Base-by-base conservation (phyloP, 2,113 vertebrate genomes). In the Pipa parva region DNA sequence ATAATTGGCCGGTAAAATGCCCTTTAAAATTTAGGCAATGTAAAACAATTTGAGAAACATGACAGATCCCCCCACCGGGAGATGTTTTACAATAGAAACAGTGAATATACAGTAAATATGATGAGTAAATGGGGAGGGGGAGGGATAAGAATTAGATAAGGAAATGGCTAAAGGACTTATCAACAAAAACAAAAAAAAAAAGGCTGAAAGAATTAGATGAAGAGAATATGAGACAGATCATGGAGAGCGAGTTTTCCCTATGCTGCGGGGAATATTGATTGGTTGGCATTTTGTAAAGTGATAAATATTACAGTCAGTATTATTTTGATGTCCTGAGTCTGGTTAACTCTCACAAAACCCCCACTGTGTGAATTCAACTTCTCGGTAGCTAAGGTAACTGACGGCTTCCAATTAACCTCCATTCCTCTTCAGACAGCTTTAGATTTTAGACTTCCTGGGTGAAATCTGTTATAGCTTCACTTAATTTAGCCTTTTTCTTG, bases 301-400 rank as follows among this genome's bases (percentile, higher is more conserved):
- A 69, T 69, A 69, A 69, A 69, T 69, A 69, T 69, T 69, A 69
- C 58, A 36, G 31, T 52, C 33, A 54, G 66, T 61, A 61, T 61
- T 29, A 61, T 69, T 69, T 54, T 61, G 58, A 69, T 45, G 66
- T 69, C 36, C 36, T 61, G n/a, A n/a, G 58, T 69, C 49, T 59
- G 57, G 48, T 61, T 69, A 61, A 54, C 66, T 26, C 48, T 69
- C 24, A 54, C 7, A 52, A 45, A 61, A 33, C 25, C 21, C 24
- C 9, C 10, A 27, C 33, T 29, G 48, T 52, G 55, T 27, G 29
- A 52, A 37, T 59, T 37, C 50, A 45, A 59, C 33, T 59, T 22
- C 45, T 59, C 17, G 27, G 36, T 37, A 26, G 63, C 25, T 56
- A 56, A 56, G 37, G 22, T 37, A 39, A 59, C 21, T 20, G 45